Percentiles rank a stretch among this genome's conserved stretches.
These are phyloP conservation scores for Pachymerium ferrugineum DNA, from an alignment of 2,888 invertebrate species.

Conservation along the genomic window DNA sequence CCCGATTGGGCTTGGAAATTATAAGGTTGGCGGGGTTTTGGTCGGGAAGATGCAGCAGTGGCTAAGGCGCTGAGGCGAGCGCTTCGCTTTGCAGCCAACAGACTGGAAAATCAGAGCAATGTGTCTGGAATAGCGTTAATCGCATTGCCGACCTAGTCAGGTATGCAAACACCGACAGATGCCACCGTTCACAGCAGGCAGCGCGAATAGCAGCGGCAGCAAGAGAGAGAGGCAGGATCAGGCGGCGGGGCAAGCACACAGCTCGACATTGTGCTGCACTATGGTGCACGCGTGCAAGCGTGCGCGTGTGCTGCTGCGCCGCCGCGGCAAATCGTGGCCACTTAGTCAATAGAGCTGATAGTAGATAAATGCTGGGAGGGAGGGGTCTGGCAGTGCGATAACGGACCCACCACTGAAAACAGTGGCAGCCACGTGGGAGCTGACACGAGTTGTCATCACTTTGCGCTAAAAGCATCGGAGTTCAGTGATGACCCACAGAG, in stretches of 20 bases:
- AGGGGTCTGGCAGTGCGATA: neutral
- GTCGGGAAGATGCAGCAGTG: slow-evolving; percentile 22
- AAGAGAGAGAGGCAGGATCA: slow-evolving; percentile 10
- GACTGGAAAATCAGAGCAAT: slow-evolving; percentile 37
- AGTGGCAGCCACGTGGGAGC: neutral
- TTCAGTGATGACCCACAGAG: neutral
- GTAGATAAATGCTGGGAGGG: slow-evolving; percentile 24
- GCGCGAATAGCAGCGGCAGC: slow-evolving; percentile 29
- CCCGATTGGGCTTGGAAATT: slow-evolving; percentile 37
- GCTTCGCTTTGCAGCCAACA: slow-evolving; percentile 33
- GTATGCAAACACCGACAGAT: slow-evolving; percentile 37
- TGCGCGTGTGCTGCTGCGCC: slow-evolving; percentile 11
- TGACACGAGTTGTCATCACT: too few relatives aligned
- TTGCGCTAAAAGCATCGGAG: neutral
- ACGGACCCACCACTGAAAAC: neutral
- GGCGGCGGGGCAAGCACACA: neutral
- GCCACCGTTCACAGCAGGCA: slow-evolving; percentile 34
- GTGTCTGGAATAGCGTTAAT: slow-evolving; percentile 37
- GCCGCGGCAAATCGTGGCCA: slow-evolving; percentile 31
- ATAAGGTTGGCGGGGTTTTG: slow-evolving; percentile 18
- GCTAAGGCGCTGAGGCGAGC: slow-evolving; percentile 25
- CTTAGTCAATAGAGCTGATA: slow-evolving; percentile 32
- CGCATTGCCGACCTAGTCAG: slow-evolving; percentile 36
- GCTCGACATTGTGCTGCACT: neutral
- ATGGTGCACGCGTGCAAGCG: neutral